phyloP scores from a whole-genome alignment of 1,140 invertebrate genomes.

The Macrotrachela quadricornifera region DNA sequence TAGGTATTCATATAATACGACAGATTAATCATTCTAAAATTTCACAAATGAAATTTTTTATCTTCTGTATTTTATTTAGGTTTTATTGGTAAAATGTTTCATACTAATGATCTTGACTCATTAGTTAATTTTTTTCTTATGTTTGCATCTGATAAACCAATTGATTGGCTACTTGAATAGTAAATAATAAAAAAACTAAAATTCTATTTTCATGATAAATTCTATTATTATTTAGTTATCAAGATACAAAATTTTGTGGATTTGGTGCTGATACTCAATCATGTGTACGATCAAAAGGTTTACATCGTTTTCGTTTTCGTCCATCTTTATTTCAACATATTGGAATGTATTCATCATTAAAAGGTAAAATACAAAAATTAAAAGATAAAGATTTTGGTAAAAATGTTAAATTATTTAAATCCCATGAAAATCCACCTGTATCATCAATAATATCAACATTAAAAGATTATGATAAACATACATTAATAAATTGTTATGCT shows the following conservation, averaged over 20 bases:
- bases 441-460: constrained; percentile 54
- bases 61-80: constrained; percentile 25
- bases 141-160: constrained; percentile 83
- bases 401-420: constrained; percentile 53
- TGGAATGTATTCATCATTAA: constrained; percentile 74
- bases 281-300: too few species aligned
- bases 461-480: constrained; percentile 59
- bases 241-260: too few species aligned
- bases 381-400: constrained; percentile 85
- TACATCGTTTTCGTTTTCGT: neutral
- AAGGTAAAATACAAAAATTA: constrained; percentile 84
- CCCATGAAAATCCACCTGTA: constrained; percentile 41
- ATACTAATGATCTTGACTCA: constrained; percentile 60
- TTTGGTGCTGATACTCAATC: too few species aligned
- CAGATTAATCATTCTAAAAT: too few species aligned
- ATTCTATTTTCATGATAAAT: too few species aligned
- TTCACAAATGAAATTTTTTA: too few species aligned
- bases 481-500: constrained; percentile 54
- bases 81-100: constrained; percentile 56
- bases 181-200: too few species aligned
- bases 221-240: constrained; percentile 14
- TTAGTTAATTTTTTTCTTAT: constrained; percentile 76
- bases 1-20: too few species aligned
- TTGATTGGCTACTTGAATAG: constrained; percentile 71
- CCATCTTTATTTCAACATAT: constrained; percentile 87